Evolutionary conservation across 2,888 invertebrate species (phyloP).

Genomic region (Drosophila peninsularis): DNA sequence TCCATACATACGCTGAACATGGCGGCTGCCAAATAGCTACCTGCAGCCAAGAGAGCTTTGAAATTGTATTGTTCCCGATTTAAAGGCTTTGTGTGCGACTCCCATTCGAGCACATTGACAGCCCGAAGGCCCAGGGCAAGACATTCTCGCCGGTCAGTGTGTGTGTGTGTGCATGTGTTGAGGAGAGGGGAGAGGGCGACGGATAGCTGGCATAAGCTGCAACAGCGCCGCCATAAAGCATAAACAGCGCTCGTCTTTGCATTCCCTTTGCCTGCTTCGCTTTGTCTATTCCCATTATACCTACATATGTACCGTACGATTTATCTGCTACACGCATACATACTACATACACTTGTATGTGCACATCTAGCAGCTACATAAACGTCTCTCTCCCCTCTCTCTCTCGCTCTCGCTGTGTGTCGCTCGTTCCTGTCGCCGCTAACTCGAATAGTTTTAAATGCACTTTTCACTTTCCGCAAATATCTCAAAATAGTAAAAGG

Average conservation of each 20-base stretch:
- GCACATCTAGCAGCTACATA: not conserved
- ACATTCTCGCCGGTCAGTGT: slow-evolving; percentile 1
- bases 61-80: slow-evolving; percentile 45
- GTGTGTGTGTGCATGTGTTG: not conserved
- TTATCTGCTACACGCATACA: not conserved
- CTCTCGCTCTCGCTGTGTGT: not conserved
- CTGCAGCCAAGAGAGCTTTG: slow-evolving; percentile 30
- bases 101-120: slow-evolving; percentile 41
- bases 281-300: not conserved
- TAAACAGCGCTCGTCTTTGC: not conserved
- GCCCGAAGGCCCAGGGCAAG: slow-evolving; percentile 14
- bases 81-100: slow-evolving; percentile 37
- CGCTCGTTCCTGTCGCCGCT: slow-evolving; percentile 1
- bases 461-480: slow-evolving; percentile 15
- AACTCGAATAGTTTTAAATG: slow-evolving; percentile 24
- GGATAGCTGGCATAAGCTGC: slow-evolving; percentile 4
- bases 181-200: too few species aligned
- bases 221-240: slow-evolving; percentile 13
- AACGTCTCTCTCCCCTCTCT: not conserved
- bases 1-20: slow-evolving; percentile 1
- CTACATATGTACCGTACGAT: slow-evolving; percentile 1
- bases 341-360: not conserved
- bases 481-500: slow-evolving; percentile 4
- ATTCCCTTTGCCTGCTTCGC: slow-evolving; percentile 5
- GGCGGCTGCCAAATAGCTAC: slow-evolving; percentile 36